Percentiles rank a stretch among this genome's conserved stretches.
Conservation (phyloP, 2,113 vertebrate species). For the Pygoscelis adeliae region DNA sequence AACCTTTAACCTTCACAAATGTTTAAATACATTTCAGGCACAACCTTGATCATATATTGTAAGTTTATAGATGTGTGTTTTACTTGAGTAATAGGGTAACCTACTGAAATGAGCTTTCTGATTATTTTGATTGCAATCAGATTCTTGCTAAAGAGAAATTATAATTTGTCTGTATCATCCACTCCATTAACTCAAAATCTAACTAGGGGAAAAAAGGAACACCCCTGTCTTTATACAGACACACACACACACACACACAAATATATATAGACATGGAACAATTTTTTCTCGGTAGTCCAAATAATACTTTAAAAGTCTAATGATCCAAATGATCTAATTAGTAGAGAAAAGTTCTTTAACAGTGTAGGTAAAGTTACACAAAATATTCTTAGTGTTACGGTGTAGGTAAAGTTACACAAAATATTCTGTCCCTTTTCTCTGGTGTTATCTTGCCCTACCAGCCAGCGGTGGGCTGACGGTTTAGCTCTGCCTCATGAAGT, state of each 20-base stretch:
- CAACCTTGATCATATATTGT: not conserved
- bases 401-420: not conserved
- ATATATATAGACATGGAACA: not conserved
- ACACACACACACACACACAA: rapidly evolving
- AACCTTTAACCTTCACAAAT: conserved; percentile 26
- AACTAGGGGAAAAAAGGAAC: not conserved
- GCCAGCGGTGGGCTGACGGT: not conserved
- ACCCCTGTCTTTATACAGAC: too few relatives aligned
- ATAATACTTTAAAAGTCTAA: not conserved
- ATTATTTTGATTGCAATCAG: not conserved
- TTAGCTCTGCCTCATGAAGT: not conserved
- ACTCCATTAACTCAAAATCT: not conserved
- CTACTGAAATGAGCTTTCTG: not conserved
- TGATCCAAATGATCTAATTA: not conserved
- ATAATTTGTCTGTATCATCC: not conserved
- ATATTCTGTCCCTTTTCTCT: not conserved
- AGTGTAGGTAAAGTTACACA: not conserved
- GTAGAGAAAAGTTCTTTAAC: not conserved
- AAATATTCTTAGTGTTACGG: not conserved
- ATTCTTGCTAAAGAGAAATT: not conserved
- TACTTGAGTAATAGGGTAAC: not conserved
- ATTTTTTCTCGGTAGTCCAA: not conserved
- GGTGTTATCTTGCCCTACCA: not conserved
- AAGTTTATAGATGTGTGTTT: not conserved
- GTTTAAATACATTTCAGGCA: conserved; percentile 1